A percentile compares a stretch with the other conserved stretches of the same genome.
Conservation (phyloP, 2,113 vertebrate genomes). For the Prionailurus viverrinus region DNA sequence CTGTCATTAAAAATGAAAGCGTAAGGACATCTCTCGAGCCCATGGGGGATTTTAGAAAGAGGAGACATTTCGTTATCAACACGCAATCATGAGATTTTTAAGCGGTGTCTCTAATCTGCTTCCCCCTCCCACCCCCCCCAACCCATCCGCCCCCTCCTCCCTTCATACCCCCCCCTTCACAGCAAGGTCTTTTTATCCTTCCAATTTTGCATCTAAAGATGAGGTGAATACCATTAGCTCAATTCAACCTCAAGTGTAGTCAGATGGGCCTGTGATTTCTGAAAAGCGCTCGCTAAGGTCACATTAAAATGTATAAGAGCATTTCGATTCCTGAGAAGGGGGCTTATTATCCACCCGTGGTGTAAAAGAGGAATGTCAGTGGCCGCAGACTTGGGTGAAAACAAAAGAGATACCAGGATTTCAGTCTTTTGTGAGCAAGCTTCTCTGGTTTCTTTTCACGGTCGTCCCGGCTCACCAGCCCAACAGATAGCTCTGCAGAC, state of each 20-base stretch:
- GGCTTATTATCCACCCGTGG: slow-evolving; percentile 90
- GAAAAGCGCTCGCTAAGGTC: slow-evolving; percentile 92
- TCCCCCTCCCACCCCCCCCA: slow-evolving; percentile 76
- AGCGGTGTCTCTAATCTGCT: slow-evolving; percentile 91
- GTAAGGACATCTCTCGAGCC: slow-evolving; percentile 88
- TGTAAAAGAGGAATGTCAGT: slow-evolving; percentile 89
- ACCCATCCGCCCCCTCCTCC: slow-evolving; percentile 27
- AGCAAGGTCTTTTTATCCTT: slow-evolving; percentile 94
- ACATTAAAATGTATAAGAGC: slow-evolving; percentile 94
- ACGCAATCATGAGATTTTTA: slow-evolving; percentile 91
- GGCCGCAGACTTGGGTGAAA: slow-evolving; percentile 89
- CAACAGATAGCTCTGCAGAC: slow-evolving; percentile 81
- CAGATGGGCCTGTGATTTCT: slow-evolving; percentile 92
- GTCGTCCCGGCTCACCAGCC: slow-evolving; percentile 77
- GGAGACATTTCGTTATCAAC: slow-evolving; percentile 92
- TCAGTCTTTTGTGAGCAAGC: slow-evolving; percentile 86
- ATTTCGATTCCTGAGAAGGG: slow-evolving; percentile 89
- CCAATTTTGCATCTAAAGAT: slow-evolving; percentile 93
- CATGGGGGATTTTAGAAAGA: slow-evolving; percentile 87
- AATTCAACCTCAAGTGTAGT: slow-evolving; percentile 93
- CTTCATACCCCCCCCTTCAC: slow-evolving; percentile 85
- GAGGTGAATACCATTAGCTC: slow-evolving; percentile 94
- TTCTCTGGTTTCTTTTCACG: slow-evolving; percentile 86
- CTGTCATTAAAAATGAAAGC: slow-evolving; percentile 94
- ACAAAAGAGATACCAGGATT: slow-evolving; percentile 88